Base-by-base conservation (phyloP, 2,888 invertebrate genomes). In the Lasioglossum lativentre region DNA sequence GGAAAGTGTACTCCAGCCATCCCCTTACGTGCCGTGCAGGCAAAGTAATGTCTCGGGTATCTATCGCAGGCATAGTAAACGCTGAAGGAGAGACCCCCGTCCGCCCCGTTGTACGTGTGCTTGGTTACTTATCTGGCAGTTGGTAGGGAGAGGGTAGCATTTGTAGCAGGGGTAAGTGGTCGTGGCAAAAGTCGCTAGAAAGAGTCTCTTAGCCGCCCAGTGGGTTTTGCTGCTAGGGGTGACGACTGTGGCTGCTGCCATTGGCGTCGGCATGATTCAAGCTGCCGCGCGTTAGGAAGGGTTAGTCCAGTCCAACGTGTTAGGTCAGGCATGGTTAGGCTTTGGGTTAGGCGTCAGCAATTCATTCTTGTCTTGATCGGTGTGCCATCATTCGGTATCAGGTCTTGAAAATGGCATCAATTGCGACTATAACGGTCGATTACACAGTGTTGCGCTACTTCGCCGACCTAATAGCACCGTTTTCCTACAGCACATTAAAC, bases 1-100 rank as follows among this genome's bases (percentile, higher is more conserved):
- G 83, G 84, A 76, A 87, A 89, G 85, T 86, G 87, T 89, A 86
- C 86, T 86, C 74, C 78, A 82, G 75, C 85, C 82, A 82, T 85
- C 86, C 78, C 80, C 86, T 88, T 89, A 86, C 86, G 80, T 81
- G 86, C 79, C 78, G 80, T 80, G 83, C 86, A 79, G 84, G 89
- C 76, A 78, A 90, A 91, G 91, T 90, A 89, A 89, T 87, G 88
- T 78, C 42, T n/a, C 73, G 70, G 85, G 88, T 90, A 90, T 88
- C 86, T 83, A 87, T 90, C 82, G 86, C 86, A 80, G 74, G 75
- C 80, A 86, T 82, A 80, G 88, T 85, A 88, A 91, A 91, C 85
- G 88, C 80, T 83, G 82, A 81, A 86, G 77, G 71, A 80, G 77
- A 82, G 47, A 47, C 47, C n/a, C 38, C 30, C 30, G 52, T n/a